Conservation (phyloP, 1,140 invertebrate genomes). For the Chlorops oryzae region DNA sequence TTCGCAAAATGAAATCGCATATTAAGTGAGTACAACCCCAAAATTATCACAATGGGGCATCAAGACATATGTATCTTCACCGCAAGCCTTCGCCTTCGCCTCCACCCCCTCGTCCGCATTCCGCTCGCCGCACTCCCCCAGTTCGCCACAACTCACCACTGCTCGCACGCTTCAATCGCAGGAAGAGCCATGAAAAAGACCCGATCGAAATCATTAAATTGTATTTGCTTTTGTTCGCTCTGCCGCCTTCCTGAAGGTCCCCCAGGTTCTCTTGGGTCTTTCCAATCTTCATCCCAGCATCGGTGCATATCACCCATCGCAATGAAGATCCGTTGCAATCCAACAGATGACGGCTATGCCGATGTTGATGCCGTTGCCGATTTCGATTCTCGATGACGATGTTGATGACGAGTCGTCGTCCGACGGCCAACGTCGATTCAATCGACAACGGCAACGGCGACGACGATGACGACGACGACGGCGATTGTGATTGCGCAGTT, state of each 20-base stretch:
- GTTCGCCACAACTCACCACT: background rate
- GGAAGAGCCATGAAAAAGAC: background rate
- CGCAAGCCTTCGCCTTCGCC: background rate
- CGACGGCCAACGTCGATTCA: background rate
- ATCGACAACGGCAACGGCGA: background rate
- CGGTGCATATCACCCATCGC: too few species aligned
- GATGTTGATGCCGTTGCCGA: slow-evolving; percentile 12
- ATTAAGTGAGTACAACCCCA: slow-evolving; percentile 19
- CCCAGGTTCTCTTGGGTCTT: slow-evolving; percentile 4
- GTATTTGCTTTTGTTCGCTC: slow-evolving; percentile 15
- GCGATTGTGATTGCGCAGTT: slow-evolving; percentile 43
- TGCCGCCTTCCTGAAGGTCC: slow-evolving; percentile 30
- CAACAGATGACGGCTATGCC: background rate
- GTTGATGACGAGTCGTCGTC: slow-evolving; percentile 4
- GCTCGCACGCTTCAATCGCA: background rate
- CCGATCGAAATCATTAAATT: slow-evolving; percentile 18
- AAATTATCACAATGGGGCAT: slow-evolving; percentile 21
- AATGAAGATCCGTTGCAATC: too few species aligned
- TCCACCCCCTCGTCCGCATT: background rate
- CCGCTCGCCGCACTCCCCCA: background rate
- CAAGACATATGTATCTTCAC: slow-evolving; percentile 12
- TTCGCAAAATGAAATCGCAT: too few species aligned
- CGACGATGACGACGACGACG: slow-evolving; percentile 42
- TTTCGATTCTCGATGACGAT: background rate
- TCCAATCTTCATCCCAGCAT: slow-evolving; percentile 18